Evolutionary conservation across 2,113 vertebrate genomes (phyloP).

Genomic region (Labeo rohita): DNA sequence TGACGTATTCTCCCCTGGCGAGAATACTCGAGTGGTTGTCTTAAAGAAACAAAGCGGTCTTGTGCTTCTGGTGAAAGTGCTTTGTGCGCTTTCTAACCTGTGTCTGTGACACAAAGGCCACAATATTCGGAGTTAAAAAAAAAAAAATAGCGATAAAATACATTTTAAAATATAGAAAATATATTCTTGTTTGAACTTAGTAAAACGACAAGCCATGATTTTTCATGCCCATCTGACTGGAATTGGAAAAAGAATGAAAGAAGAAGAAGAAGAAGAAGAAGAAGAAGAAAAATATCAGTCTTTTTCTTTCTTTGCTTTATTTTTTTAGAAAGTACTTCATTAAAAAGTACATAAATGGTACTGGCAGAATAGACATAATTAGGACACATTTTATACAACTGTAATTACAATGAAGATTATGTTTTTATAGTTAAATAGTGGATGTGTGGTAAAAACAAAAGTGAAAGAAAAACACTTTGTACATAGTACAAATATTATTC

Average conservation of each 20-base stretch:
- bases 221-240: too few relatives aligned
- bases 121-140: neutral
- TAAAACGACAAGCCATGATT: neutral
- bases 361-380: neutral
- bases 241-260: neutral
- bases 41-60: slow-evolving; percentile 45
- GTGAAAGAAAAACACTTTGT: neutral
- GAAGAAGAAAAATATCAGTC: too few relatives aligned
- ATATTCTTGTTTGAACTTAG: neutral
- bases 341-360: neutral
- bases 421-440: too few relatives aligned
- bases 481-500: too few relatives aligned
- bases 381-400: neutral
- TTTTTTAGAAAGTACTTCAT: neutral
- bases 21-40: slow-evolving; percentile 22
- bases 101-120: neutral
- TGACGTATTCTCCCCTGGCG: slow-evolving; percentile 55
- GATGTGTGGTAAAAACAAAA: neutral
- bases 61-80: neutral
- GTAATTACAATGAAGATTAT: neutral
- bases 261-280: neutral
- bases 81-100: neutral
- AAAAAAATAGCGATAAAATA: neutral
- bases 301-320: neutral
- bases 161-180: neutral